Base-by-base conservation (phyloP, 2,888 invertebrate species). In the Leptogaster cylindrica region DNA sequence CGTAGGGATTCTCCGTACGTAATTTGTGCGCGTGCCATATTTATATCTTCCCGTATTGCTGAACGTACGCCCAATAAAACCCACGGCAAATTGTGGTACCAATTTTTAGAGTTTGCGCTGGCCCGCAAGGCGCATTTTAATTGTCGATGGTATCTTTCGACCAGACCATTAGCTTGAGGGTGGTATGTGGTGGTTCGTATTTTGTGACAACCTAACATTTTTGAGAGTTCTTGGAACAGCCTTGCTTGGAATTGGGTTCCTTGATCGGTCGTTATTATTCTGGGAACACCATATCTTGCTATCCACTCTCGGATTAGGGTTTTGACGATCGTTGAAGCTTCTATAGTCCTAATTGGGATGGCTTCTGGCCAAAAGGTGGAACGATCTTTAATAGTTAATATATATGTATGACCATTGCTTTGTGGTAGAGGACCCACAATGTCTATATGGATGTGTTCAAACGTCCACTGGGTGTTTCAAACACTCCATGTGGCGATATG, bases 361-460 rank as follows among this genome's bases (percentile, higher is more conserved):
- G 44, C 44, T 12, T 44, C 16, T 20, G 44, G 44, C 18, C 44
- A 44, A 44, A 3, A 20, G 16, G 44, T 20, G 20, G 20, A 44
- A 44, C 36, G 36, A 7, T 36, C 36, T 36, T 14, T 31, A 31
- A 31, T 31, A 7, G 31, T 31, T 31, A 31, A 31, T 6, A 8
- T 31, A 8, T 31, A 31, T 12, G 36, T 12, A 8, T 36, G 8
- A 36, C 36, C 36, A 8, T 36, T n/a, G 36, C 3, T n/a, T 12
- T 12, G 36, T 16, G 31, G 12, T 8, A 52, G 16, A 16, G 69
- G 67, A 2, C 69, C 63, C 14, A 71, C 58, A 0, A 68, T n/a
- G 25, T 71, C 70, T 2, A 70, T 52, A 27, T 68, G 61, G 3
- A 71, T 33, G 23, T 68, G 58, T 3, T 65, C 28, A 14, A 71